A percentile compares a stretch with the other conserved stretches of the same genome.
These are phyloP conservation scores for Sphaerophoria taeniata DNA, from an alignment of 2,888 invertebrate genomes.

Conservation along the genomic window DNA sequence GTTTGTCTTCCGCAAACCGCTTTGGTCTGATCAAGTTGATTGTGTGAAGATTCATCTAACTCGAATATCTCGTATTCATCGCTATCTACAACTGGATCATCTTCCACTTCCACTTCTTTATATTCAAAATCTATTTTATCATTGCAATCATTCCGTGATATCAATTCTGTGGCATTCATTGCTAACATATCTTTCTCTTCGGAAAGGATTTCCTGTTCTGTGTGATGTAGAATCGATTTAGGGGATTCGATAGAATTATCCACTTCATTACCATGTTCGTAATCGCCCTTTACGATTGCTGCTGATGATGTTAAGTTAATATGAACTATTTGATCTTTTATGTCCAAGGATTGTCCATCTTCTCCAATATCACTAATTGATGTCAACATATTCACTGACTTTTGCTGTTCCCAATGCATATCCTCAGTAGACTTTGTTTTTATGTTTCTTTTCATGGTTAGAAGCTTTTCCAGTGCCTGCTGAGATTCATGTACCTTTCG, in stretches of 20 bases:
- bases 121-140: neutral
- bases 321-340: no score
- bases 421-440: neutral
- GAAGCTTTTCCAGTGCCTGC: conserved; percentile 75
- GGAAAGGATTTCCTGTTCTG: neutral
- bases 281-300: no score
- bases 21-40: conserved; percentile 7
- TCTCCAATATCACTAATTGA: no score
- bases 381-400: conserved; percentile 21
- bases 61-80: conserved; percentile 36
- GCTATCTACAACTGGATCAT: conserved; percentile 22
- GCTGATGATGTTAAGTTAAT: neutral
- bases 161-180: neutral
- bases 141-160: conserved; percentile 9
- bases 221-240: no score
- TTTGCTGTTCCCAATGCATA: neutral
- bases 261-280: no score
- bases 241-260: no score
- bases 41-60: neutral
- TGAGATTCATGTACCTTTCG: conserved; percentile 78
- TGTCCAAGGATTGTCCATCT: no score
- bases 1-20: neutral
- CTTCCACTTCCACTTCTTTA: conserved; percentile 18
- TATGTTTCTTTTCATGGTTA: conserved; percentile 25
- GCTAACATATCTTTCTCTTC: neutral